These are phyloP conservation scores for Megalops cyprinoides DNA, from an alignment of 2,797 vertebrate species.

Conservation along the genomic window DNA sequence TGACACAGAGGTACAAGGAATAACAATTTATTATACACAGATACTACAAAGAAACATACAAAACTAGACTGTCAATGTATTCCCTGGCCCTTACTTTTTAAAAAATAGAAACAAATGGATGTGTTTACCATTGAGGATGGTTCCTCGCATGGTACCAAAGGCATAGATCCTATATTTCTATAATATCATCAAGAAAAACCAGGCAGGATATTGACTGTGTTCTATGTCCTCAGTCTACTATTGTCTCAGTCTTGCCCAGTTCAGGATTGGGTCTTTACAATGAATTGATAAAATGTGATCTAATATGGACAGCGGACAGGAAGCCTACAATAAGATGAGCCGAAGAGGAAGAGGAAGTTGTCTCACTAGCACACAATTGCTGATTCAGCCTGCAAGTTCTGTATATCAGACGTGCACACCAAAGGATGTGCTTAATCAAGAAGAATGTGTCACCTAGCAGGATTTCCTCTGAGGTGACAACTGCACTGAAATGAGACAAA, in stretches of 20 bases:
- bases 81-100: too few species aligned
- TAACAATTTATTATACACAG: too few species aligned
- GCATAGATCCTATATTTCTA: too few species aligned
- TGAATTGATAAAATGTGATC: not conserved
- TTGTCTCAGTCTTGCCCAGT: not conserved
- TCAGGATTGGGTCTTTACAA: not conserved
- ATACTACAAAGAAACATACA: too few species aligned
- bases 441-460: too few species aligned
- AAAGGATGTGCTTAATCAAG: slow-evolving; percentile 3
- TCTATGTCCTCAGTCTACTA: not conserved
- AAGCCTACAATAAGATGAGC: not conserved
- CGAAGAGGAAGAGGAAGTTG: not conserved
- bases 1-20: too few species aligned
- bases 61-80: too few species aligned
- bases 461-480: not conserved
- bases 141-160: too few species aligned
- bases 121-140: too few species aligned
- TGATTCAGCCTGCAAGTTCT: not conserved
- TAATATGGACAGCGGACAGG: not conserved
- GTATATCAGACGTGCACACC: not conserved
- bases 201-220: not conserved
- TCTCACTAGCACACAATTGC: not conserved
- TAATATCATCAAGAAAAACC: too few species aligned
- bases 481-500: slow-evolving; percentile 4
- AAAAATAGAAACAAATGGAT: too few species aligned